Percentiles rank a stretch among this genome's conserved stretches.
phyloP scores from a whole-genome alignment of 2,888 invertebrate species.

The Hofmannophila pseudospretella region DNA sequence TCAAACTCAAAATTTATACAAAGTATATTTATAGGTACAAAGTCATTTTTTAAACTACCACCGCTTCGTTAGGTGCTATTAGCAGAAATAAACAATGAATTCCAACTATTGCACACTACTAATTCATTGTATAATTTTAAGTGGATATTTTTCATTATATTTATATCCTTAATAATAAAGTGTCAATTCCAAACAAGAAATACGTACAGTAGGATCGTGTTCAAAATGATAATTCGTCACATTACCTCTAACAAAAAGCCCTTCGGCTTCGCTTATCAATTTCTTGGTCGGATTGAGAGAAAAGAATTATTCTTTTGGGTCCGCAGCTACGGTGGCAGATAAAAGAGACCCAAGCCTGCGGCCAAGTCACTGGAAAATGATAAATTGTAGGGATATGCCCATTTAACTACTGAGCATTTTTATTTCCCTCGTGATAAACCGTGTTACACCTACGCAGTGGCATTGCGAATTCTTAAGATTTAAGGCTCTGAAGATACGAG shows the following conservation, averaged over 20 bases:
- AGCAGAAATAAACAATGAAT: too few relatives aligned
- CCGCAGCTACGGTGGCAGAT: conserved; percentile 25
- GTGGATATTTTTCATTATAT: too few relatives aligned
- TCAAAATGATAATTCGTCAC: conserved; percentile 11
- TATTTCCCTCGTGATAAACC: conserved; percentile 16
- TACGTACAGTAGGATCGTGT: too few relatives aligned
- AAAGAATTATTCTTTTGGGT: conserved; percentile 31
- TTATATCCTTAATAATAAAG: too few relatives aligned
- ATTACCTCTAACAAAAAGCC: conserved; percentile 16
- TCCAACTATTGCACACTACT: too few relatives aligned
- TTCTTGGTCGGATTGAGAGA: conserved; percentile 23
- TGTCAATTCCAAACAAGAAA: too few relatives aligned
- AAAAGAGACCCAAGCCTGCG: conserved; percentile 31
- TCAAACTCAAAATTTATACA: too few relatives aligned
- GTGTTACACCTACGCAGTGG: conserved; percentile 4
- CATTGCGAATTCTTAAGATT: conserved; percentile 3
- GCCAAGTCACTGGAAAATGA: conserved; percentile 41
- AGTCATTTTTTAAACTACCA: too few relatives aligned
- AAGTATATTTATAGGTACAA: too few relatives aligned
- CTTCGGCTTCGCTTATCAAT: conserved; percentile 27
- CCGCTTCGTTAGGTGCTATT: too few relatives aligned
- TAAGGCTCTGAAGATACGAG: neutral
- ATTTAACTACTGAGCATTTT: conserved; percentile 32
- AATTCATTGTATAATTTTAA: too few relatives aligned
- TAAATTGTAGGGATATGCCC: conserved; percentile 34